Base-by-base conservation (phyloP, 2,797 vertebrate genomes). In the Podargus strigoides region DNA sequence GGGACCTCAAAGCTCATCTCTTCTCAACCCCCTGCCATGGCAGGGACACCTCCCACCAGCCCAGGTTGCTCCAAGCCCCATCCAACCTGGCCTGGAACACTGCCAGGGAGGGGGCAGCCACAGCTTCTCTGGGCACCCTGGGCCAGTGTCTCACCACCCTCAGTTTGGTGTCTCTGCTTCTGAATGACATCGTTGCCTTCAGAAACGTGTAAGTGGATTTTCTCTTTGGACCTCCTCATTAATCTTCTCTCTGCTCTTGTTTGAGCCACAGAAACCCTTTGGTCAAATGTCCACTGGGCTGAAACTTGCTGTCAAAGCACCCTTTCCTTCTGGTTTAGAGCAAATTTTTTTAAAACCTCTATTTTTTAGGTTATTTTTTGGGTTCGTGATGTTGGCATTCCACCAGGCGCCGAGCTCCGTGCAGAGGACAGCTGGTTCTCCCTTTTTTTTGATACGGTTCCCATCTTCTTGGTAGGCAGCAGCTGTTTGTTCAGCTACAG, bases 101-200 rank as follows among this genome's bases (percentile, higher is more conserved):
- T n/a, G n/a, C n/a, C n/a, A n/a, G n/a, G n/a, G n/a, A n/a, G n/a
- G n/a, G n/a, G n/a, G n/a, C n/a, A n/a, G n/a, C n/a, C n/a, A n/a
- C n/a, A n/a, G n/a, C n/a, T n/a, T n/a, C n/a, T n/a, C n/a, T n/a
- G n/a, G n/a, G n/a, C n/a, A n/a, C n/a, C n/a, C n/a, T n/a, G n/a
- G n/a, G n/a, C n/a, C n/a, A n/a, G n/a, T n/a, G n/a, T n/a, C n/a
- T n/a, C n/a, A n/a, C n/a, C n/a, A n/a, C n/a, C n/a, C n/a, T n/a
- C 32, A 7, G 26, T 28, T 80, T 14, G 26, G n/a, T 46, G 41
- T 47, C 46, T 52, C 68, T 39, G 19, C 22, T 26, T 59, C 39
- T 6, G 5, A 36, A 15, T 4, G 7, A 21, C 6, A 2, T 23
- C 1, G 4, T 56, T 30, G 44, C 41, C 39, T n/a, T n/a, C n/a